A percentile compares a stretch with the other conserved stretches of the same genome.
Conservation (phyloP, 2,797 vertebrate species). For the Sarcoramphus papa region DNA sequence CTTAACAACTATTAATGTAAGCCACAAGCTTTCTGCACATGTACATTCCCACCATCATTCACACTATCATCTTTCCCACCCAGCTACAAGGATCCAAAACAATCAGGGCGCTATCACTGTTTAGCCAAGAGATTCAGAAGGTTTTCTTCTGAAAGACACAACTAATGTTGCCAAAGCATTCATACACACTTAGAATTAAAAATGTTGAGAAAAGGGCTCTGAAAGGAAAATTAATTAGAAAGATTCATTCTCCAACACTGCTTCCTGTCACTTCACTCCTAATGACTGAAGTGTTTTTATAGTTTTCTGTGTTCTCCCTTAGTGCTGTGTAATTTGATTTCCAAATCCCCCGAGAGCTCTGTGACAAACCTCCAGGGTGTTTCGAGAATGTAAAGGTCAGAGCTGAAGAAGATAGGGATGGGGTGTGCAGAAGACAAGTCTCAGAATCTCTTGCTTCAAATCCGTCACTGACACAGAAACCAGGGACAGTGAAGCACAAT, state of each 20-base stretch:
- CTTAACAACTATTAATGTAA: neutral
- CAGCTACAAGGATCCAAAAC: neutral
- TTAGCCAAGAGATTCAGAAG: neutral
- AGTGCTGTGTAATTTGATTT: neutral
- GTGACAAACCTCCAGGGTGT: constrained; percentile 11
- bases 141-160: neutral
- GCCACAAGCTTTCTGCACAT: neutral
- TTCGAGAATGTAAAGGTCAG: constrained; percentile 25
- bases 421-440: neutral
- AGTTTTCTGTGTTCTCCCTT: neutral
- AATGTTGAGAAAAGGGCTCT: neutral
- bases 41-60: neutral
- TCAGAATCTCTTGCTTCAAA: neutral
- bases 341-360: neutral
- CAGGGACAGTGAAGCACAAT: neutral
- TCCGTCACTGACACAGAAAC: neutral
- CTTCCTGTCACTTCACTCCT: constrained; percentile 34
- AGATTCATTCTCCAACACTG: neutral
- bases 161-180: neutral
- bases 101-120: neutral
- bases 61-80: neutral
- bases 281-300: constrained; percentile 33
- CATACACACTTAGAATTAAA: neutral
- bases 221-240: constrained; percentile 35
- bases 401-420: neutral